phyloP scores from a whole-genome alignment of 30 jellyfish, hydroid and myxozoan genomes.

The Chrysaora quinquecirrha region DNA sequence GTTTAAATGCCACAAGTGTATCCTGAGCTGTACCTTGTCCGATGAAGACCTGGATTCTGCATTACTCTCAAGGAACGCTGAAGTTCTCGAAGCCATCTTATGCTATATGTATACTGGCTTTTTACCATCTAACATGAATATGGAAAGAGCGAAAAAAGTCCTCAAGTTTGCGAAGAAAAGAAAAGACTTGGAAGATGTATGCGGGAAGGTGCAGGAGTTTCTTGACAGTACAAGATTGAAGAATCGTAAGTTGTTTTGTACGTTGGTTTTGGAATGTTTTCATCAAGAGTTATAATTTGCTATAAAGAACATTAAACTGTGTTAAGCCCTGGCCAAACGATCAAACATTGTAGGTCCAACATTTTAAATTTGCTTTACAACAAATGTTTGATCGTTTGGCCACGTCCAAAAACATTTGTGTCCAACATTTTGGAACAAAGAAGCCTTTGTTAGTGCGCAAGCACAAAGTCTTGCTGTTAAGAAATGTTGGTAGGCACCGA shows the following conservation, averaged over 20 bases:
- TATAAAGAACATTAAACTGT: too few species aligned
- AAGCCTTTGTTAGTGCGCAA: too few species aligned
- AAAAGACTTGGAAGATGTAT: not conserved
- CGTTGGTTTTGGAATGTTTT: not conserved
- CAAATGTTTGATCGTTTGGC: too few species aligned
- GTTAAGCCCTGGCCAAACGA: too few species aligned
- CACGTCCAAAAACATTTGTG: too few species aligned
- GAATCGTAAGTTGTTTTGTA: not conserved
- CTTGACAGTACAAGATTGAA: not conserved
- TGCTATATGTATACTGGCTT: not conserved
- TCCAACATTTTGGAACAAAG: too few species aligned
- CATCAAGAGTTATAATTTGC: too few species aligned
- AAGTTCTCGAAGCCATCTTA: not conserved
- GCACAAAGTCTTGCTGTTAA: too few species aligned
- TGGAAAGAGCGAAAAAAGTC: not conserved
- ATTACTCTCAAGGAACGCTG: not conserved
- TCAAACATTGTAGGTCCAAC: too few species aligned
- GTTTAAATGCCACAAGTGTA: conserved; percentile 9
- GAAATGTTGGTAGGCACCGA: too few species aligned
- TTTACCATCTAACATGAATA: not conserved
- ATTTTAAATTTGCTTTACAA: too few species aligned
- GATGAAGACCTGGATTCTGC: not conserved
- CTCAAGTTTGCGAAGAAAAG: not conserved
- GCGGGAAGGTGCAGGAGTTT: not conserved
- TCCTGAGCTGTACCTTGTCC: not conserved